A percentile compares a stretch with the other conserved stretches of the same genome.
These are phyloP conservation scores for Natator depressus DNA, from an alignment of 2,113 vertebrate genomes.

Conservation along the genomic window DNA sequence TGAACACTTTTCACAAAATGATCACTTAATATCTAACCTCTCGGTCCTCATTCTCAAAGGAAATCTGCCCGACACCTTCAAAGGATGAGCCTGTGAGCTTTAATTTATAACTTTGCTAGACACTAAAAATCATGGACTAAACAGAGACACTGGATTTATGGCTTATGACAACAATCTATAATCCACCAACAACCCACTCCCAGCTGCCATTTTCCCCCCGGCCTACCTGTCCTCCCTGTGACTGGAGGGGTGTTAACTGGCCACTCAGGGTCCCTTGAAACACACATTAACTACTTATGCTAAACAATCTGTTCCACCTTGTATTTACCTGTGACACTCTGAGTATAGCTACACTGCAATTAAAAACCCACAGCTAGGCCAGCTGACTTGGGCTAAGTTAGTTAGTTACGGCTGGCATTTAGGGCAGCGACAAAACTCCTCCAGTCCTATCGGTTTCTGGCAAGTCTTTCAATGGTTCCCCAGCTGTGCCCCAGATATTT, in stretches of 20 bases:
- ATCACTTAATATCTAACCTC: not conserved
- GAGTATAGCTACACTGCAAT: not conserved
- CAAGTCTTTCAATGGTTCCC: too few species aligned
- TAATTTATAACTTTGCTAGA: not conserved
- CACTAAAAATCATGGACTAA: not conserved
- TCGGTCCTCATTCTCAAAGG: not conserved
- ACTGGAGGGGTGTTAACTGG: not conserved
- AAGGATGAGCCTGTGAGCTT: not conserved
- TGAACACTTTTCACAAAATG: not conserved
- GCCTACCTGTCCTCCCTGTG: not conserved
- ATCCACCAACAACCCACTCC: not conserved
- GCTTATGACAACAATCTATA: not conserved
- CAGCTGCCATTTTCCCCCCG: not conserved
- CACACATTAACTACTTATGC: not conserved
- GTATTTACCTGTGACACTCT: not conserved
- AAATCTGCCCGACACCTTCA: not conserved
- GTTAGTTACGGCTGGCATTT: too few species aligned
- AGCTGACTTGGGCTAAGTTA: not conserved
- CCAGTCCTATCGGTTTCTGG: too few species aligned
- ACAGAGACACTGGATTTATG: not conserved
- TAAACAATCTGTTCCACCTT: not conserved
- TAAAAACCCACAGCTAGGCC: not conserved
- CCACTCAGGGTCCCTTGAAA: not conserved
- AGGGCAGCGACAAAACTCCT: too few species aligned
- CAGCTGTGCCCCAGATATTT: too few species aligned